phyloP scores from a whole-genome alignment of 2,888 invertebrate genomes.

The Acronicta aceris region DNA sequence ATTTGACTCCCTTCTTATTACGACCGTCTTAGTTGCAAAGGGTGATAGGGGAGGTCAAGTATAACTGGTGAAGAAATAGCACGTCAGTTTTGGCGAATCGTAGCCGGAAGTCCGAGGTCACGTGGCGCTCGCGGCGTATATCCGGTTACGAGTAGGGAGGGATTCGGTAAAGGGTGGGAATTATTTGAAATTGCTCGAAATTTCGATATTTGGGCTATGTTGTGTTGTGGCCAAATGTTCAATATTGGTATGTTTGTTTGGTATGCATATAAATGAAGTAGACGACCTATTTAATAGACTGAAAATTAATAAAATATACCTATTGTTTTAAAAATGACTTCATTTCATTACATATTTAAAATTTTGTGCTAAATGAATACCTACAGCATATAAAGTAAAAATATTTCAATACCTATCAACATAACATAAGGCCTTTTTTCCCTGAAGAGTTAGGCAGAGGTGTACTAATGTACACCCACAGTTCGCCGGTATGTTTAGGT shows the following conservation, averaged over 20 bases:
- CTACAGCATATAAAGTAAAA: no score
- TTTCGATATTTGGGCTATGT: constrained; percentile 39
- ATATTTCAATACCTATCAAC: no score
- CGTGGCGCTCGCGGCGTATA: constrained; percentile 71
- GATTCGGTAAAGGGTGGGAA: constrained; percentile 55
- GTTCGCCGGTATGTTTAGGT: no score
- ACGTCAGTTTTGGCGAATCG: constrained; percentile 71
- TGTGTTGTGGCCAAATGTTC: constrained; percentile 7
- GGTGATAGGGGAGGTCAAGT: constrained; percentile 33
- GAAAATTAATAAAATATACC: no score
- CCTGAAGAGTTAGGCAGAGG: no score
- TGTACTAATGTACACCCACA: no score
- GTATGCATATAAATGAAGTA: background rate
- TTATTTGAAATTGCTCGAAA: constrained; percentile 47
- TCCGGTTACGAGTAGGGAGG: constrained; percentile 68
- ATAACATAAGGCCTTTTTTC: no score
- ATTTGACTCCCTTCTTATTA: constrained; percentile 6
- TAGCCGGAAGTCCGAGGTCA: constrained; percentile 77
- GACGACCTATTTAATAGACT: no score
- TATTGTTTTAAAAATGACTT: no score
- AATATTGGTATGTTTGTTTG: background rate
- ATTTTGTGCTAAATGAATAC: no score
- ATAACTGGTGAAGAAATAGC: constrained; percentile 62
- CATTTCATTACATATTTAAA: no score
- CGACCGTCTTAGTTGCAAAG: background rate